phyloP scores from a whole-genome alignment of 2,797 vertebrate genomes.

The Enteromius viviparus region DNA sequence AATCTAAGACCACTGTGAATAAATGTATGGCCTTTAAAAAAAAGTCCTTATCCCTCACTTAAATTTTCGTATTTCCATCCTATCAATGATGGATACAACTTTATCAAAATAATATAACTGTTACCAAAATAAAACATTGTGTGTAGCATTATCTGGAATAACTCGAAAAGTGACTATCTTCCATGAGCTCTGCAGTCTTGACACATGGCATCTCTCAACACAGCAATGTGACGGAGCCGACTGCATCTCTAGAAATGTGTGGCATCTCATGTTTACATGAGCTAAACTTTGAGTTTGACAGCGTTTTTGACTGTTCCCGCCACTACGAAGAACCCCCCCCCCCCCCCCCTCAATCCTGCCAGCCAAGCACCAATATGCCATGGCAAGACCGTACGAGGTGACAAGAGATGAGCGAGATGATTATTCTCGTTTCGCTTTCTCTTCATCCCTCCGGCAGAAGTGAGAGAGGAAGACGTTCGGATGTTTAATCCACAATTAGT shows the following conservation, averaged over 20 bases:
- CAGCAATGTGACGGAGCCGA: not conserved
- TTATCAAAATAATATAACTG: too few relatives aligned
- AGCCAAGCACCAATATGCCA: constrained; percentile 50
- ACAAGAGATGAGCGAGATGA: constrained; percentile 42
- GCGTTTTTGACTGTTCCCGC: constrained; percentile 47
- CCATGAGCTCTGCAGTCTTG: not conserved
- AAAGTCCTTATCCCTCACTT: not conserved
- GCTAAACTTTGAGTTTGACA: constrained; percentile 32
- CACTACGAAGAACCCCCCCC: constrained; percentile 10
- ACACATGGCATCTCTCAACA: constrained; percentile 17
- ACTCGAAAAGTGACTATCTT: not conserved
- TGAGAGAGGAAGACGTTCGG: constrained; percentile 61
- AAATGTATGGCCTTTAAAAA: not conserved
- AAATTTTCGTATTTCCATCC: not conserved
- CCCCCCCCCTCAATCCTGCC: not conserved
- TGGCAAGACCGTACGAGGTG: constrained; percentile 25
- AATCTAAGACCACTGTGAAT: not conserved
- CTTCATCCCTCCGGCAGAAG: constrained; percentile 53
- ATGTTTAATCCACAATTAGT: constrained; percentile 71
- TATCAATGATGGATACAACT: not conserved
- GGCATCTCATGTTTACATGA: constrained; percentile 28
- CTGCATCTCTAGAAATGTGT: constrained; percentile 8
- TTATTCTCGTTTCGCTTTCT: constrained; percentile 46
- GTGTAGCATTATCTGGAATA: not conserved
- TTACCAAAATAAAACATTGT: constrained; percentile 1